Conservation (phyloP, 92 coral and sea anemone genomes). For the Actinostola sp. region DNA sequence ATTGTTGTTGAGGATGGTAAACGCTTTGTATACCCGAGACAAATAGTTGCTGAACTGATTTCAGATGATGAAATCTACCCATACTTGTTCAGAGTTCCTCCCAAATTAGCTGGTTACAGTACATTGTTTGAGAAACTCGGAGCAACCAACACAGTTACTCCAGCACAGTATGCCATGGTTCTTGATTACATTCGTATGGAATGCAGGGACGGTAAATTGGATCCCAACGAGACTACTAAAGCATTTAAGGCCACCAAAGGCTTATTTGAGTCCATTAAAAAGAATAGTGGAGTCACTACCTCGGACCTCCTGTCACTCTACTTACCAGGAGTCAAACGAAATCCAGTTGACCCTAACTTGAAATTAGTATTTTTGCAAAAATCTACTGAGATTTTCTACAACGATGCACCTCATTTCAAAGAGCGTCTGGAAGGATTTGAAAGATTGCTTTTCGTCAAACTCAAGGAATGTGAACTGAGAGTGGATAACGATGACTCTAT, state of each 20-base stretch:
- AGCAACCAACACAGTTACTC: constrained; percentile 37
- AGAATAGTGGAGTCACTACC: not conserved
- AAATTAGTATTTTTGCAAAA: constrained; percentile 31
- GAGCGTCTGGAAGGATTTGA: constrained; percentile 42
- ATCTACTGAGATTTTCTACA: constrained; percentile 48
- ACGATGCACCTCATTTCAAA: constrained; percentile 65
- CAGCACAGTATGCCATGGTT: constrained; percentile 68
- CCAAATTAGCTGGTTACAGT: constrained; percentile 23
- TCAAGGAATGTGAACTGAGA: constrained; percentile 6
- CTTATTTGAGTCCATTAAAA: constrained; percentile 38
- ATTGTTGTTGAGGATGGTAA: constrained; percentile 54
- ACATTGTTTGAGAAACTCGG: constrained; percentile 57
- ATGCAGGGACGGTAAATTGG: constrained; percentile 12
- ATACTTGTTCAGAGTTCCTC: constrained; percentile 65
- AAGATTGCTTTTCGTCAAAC: constrained; percentile 34
- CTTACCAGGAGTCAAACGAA: constrained; percentile 47
- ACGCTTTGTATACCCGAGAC: constrained; percentile 55
- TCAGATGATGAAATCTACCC: constrained; percentile 47
- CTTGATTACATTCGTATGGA: constrained; percentile 30
- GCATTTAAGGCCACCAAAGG: constrained; percentile 58
- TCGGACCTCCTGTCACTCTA: constrained; percentile 16
- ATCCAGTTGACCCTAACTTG: not conserved
- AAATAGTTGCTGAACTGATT: constrained; percentile 48
- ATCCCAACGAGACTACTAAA: constrained; percentile 54
- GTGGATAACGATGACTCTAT: constrained; percentile 44